phyloP scores from a whole-genome alignment of 2,888 invertebrate genomes.

The Hirtodrosophila alboralis region DNA sequence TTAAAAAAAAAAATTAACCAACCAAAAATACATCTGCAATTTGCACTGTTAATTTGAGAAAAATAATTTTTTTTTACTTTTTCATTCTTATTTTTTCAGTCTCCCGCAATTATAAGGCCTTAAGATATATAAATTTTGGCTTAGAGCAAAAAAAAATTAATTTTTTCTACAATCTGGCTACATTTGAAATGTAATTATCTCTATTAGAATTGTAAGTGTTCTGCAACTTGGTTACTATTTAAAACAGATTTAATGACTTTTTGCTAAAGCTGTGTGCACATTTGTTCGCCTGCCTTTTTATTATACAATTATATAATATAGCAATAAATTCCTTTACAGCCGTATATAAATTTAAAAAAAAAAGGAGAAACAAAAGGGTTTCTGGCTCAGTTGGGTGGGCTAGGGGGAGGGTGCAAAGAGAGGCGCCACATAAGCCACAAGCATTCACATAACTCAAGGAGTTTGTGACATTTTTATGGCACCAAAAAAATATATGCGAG shows the following conservation, averaged over 20 bases:
- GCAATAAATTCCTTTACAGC: constrained; percentile 65
- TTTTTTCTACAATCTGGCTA: constrained; percentile 13
- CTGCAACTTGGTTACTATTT: constrained; percentile 8
- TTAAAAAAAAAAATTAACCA: too few relatives aligned
- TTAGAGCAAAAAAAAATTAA: not conserved
- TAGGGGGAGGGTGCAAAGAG: constrained; percentile 4
- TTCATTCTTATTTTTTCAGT: too few relatives aligned
- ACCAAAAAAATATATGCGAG: constrained; percentile 46
- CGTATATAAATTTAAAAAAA: constrained; percentile 75
- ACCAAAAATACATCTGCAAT: too few relatives aligned
- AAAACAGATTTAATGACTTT: constrained; percentile 16
- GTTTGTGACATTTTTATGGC: constrained; percentile 79
- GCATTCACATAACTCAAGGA: constrained; percentile 75
- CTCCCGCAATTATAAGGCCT: too few relatives aligned
- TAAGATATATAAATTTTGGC: too few relatives aligned
- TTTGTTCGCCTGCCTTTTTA: constrained; percentile 15
- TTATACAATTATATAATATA: constrained; percentile 67
- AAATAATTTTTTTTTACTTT: constrained; percentile 3
- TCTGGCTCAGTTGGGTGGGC: constrained; percentile 9
- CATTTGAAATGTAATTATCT: constrained; percentile 32
- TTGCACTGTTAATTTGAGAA: not conserved
- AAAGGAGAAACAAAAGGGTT: constrained; percentile 77
- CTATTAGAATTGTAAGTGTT: constrained; percentile 9
- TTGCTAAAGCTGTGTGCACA: not conserved
- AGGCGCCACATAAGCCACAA: constrained; percentile 69